Conservation (phyloP, 2,113 vertebrate species). For the Athene noctua region DNA sequence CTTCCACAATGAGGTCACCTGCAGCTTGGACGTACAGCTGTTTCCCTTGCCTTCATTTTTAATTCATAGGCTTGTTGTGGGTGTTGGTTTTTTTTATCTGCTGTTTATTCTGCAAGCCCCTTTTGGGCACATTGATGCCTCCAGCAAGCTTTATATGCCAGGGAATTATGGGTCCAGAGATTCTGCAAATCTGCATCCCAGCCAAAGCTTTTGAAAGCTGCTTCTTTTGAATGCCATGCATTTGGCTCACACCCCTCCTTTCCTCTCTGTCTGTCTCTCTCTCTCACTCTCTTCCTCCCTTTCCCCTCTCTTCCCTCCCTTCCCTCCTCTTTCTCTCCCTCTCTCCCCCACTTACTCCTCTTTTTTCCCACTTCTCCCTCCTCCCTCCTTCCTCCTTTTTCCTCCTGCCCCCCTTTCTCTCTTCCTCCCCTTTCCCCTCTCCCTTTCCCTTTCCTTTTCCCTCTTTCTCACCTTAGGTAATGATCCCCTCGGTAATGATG, state of each 20-base stretch:
- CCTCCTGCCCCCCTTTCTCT: background rate
- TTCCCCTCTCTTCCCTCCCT: background rate
- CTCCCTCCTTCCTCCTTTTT: background rate
- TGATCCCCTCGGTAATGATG: background rate
- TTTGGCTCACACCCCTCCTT: conserved; percentile 39
- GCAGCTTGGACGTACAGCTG: conserved; percentile 50
- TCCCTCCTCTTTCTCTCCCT: background rate
- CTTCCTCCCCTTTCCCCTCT: background rate
- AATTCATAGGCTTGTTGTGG: conserved; percentile 60
- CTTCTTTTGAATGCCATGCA: conserved; percentile 60
- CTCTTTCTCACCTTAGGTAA: background rate
- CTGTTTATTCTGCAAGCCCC: conserved; percentile 64
- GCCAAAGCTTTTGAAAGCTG: conserved; percentile 70
- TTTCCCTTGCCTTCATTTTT: conserved; percentile 43
- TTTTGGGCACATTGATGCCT: conserved; percentile 60
- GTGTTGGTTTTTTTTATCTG: conserved; percentile 51
- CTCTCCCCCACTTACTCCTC: background rate
- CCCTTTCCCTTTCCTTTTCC: background rate
- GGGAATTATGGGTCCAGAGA: conserved; percentile 65
- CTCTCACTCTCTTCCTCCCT: background rate
- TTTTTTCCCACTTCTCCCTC: background rate
- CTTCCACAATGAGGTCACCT: conserved; percentile 48
- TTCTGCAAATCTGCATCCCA: conserved; percentile 62
- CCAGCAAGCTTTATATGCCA: conserved; percentile 66
- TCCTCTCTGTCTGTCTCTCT: conserved; percentile 18